Percentiles rank a stretch among this genome's conserved stretches.
phyloP scores from a whole-genome alignment of 2,797 vertebrate genomes.

The Bradypodion pumilum region DNA sequence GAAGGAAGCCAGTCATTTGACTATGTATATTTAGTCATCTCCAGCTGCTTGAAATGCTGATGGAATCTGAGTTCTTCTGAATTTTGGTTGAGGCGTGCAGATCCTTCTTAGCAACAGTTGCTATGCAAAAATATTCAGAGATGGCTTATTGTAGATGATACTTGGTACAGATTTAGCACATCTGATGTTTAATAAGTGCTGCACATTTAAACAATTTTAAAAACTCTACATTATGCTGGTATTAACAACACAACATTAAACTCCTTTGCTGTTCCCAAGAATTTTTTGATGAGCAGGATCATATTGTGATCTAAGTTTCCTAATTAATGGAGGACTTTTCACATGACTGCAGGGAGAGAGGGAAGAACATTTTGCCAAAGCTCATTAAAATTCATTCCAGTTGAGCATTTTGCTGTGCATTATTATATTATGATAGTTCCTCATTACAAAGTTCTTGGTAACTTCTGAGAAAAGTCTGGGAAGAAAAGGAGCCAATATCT shows the following conservation, averaged over 20 bases:
- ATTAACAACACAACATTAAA: constrained; percentile 32
- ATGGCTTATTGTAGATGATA: constrained; percentile 59
- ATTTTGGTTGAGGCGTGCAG: constrained; percentile 66
- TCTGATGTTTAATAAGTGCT: constrained; percentile 46
- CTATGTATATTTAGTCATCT: constrained; percentile 69
- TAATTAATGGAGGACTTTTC: constrained; percentile 34
- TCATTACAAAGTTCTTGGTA: not conserved
- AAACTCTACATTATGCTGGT: constrained; percentile 41
- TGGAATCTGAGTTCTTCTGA: constrained; percentile 62
- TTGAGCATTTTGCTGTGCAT: not conserved
- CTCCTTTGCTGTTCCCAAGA: constrained; percentile 19
- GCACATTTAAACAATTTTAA: constrained; percentile 36
- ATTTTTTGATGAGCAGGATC: constrained; percentile 28
- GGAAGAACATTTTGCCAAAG: not conserved
- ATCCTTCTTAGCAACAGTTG: constrained; percentile 75
- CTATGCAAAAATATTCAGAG: constrained; percentile 66
- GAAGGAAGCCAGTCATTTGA: constrained; percentile 68
- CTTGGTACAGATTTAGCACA: constrained; percentile 54
- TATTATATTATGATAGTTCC: not conserved
- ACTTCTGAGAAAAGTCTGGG: not conserved
- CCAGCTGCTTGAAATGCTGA: constrained; percentile 67
- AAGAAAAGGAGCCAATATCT: not conserved
- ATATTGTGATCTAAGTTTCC: constrained; percentile 20
- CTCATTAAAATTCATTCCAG: not conserved
- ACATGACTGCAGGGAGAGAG: not conserved